Base-by-base conservation (phyloP, 2,113 vertebrate genomes). In the pig (Sus scrofa) region DNA sequence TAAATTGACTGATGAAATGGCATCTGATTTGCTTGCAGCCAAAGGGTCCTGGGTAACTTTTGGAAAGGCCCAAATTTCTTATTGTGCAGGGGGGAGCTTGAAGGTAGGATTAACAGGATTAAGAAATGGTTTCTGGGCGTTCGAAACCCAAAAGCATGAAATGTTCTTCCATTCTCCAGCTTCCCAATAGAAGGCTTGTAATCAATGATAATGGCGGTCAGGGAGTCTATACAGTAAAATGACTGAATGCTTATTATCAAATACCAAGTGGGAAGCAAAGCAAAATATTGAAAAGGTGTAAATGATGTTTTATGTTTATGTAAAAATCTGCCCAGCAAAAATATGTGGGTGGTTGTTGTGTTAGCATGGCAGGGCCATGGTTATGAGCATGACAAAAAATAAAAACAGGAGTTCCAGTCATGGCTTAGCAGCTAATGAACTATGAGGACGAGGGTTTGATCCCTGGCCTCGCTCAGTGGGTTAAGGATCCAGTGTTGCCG, bases 1-100 rank as follows among this genome's bases (percentile, higher is more conserved):
- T 94, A 97, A 96, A 75, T 77, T 89, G 96, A 86, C 89, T 58
- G 83, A 97, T 88, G 83, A 93, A 82, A 68, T 90, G 84, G 84
- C 50, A 89, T 65, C 50, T 65, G 62, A 71, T 92, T 87, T 92
- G 81, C 58, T 89, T 89, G 37, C 70, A 79, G 22, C 89, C 62
- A 89, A 68, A 58, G 60, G 62, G 67, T 81, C 56, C 52, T 68
- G 37, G 19, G 39, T 60, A 94, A 86, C n/a, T 91, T 92, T 81
- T 67, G 56, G 89, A 86, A 86, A 74, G 50, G 37, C 5, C n/a
- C 9, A 58, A 12, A 71, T 94, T 89, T 79, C 87, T 91, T 77
- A 44, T 62, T 94, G 78, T 74, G 22, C 37, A 54, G 63, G 56
- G 39, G 39, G 24, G 22, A 56, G 34, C 10, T 27, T 78, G 60